Conservation (phyloP, 2,888 invertebrate genomes). For the Polymixis flavicincta region DNA sequence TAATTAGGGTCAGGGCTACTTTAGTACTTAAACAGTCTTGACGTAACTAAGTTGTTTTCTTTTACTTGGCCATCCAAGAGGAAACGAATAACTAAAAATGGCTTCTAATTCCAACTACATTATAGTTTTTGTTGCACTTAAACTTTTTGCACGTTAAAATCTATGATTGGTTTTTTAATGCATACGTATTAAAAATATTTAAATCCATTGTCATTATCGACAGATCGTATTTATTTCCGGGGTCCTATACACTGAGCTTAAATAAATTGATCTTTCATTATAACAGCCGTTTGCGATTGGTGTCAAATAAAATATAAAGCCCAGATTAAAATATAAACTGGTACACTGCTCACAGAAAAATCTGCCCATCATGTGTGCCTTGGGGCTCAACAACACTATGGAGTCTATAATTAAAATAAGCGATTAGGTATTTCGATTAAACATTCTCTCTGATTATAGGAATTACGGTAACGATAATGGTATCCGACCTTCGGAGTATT, state of each 20-base stretch:
- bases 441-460: conserved; percentile 35
- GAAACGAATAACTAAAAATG: conserved; percentile 26
- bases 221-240: conserved; percentile 47
- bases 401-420: conserved; percentile 55
- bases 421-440: conserved; percentile 28
- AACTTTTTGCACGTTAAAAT: conserved; percentile 37
- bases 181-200: conserved; percentile 39
- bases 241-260: conserved; percentile 7
- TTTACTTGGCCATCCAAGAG: conserved; percentile 30
- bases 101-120: not conserved
- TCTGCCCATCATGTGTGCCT: conserved; percentile 19
- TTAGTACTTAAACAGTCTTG: conserved; percentile 47
- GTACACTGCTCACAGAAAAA: conserved; percentile 26
- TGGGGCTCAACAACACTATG: conserved; percentile 10
- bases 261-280: conserved; percentile 41
- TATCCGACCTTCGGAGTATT: conserved; percentile 48
- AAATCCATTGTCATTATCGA: conserved; percentile 48
- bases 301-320: no score
- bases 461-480: conserved; percentile 35
- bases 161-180: conserved; percentile 48
- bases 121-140: conserved; percentile 36
- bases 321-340: conserved; percentile 30
- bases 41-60: conserved; percentile 39
- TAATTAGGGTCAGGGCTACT: conserved; percentile 63
- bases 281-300: conserved; percentile 11